These are phyloP conservation scores for Auanema sp. DNA, from an alignment of 2,888 invertebrate genomes.

Conservation along the genomic window DNA sequence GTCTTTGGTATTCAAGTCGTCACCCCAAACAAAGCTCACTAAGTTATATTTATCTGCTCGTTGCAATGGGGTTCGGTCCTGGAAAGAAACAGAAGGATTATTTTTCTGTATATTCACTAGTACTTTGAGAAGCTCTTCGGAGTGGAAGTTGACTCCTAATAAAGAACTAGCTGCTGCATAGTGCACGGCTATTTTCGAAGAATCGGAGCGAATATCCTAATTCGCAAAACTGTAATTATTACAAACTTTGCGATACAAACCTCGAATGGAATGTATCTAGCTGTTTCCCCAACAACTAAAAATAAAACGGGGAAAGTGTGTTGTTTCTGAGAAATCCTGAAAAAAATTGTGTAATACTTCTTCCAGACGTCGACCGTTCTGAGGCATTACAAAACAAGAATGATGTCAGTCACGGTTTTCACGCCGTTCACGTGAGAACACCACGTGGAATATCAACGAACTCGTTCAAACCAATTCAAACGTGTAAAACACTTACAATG, in stretches of 20 bases:
- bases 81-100: slow-evolving; percentile 1
- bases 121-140: slow-evolving; percentile 82
- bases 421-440: background rate
- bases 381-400: background rate
- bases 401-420: background rate
- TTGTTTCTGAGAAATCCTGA: slow-evolving; percentile 83
- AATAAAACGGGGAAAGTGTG: slow-evolving; percentile 96
- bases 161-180: slow-evolving; percentile 55
- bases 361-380: background rate
- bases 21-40: slow-evolving; percentile 90
- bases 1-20: slow-evolving; percentile 81
- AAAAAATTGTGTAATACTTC: slow-evolving; percentile 18
- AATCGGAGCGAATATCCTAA: slow-evolving; percentile 45
- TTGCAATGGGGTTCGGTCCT: slow-evolving; percentile 40
- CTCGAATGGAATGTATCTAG: slow-evolving; percentile 69
- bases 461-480: no score
- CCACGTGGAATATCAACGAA: background rate
- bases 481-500: slow-evolving; percentile 69
- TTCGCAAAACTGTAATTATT: background rate
- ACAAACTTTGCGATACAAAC: slow-evolving; percentile 17
- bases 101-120: background rate
- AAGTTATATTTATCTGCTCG: slow-evolving; percentile 38
- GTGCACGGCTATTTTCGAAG: slow-evolving; percentile 53
- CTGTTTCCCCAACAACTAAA: slow-evolving; percentile 79
- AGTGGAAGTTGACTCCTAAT: slow-evolving; percentile 83